phyloP scores from a whole-genome alignment of 2,797 vertebrate genomes.

The Leucoraja ocellata region DNA sequence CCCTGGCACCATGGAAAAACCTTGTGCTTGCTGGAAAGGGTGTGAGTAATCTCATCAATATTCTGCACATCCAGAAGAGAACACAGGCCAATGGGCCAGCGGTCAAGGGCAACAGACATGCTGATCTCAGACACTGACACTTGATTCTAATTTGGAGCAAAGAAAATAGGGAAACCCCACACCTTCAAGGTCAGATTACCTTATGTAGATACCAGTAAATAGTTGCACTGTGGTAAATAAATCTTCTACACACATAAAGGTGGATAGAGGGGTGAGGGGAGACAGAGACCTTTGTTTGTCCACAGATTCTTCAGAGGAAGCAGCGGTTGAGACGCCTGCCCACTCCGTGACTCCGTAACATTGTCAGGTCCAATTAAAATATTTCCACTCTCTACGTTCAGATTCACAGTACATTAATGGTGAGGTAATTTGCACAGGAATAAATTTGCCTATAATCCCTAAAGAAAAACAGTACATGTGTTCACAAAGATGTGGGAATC shows the following conservation, averaged over 20 bases:
- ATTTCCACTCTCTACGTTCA: background rate
- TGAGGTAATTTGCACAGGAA: background rate
- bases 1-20: background rate
- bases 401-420: background rate
- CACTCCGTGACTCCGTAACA: too few species aligned
- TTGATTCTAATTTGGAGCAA: background rate
- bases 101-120: background rate
- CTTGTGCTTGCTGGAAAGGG: background rate
- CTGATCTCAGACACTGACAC: background rate
- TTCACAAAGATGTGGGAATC: too few species aligned
- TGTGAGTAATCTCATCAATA: background rate
- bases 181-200: background rate
- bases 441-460: too few species aligned
- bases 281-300: too few species aligned
- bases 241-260: too few species aligned
- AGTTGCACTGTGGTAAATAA: too few species aligned
- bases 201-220: background rate
- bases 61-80: background rate
- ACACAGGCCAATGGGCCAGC: background rate
- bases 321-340: too few species aligned
- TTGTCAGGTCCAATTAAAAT: background rate
- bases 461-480: too few species aligned
- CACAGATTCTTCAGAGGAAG: too few species aligned
- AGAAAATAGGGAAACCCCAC: background rate
- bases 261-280: too few species aligned